phyloP scores from a whole-genome alignment of 2,113 vertebrate genomes.

The Thalassarche chlororhynchos region DNA sequence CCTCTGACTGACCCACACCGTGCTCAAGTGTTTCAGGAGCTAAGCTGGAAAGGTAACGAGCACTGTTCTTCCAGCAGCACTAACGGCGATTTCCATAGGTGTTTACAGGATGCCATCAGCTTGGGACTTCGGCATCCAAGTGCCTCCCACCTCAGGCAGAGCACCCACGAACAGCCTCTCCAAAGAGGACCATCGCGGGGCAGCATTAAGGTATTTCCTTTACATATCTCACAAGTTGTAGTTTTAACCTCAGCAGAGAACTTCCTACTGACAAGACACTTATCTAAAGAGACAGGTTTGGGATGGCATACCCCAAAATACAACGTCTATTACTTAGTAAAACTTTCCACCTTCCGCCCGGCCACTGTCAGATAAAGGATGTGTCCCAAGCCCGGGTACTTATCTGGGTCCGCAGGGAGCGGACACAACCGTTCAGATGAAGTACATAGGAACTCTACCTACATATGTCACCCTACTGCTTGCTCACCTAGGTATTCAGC shows the following conservation, averaged over 20 bases:
- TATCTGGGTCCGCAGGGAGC: background rate
- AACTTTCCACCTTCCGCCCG: background rate
- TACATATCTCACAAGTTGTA: fast-evolving
- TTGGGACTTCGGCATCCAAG: background rate
- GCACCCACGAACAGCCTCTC: background rate
- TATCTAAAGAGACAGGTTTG: background rate
- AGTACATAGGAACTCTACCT: background rate
- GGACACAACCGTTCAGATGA: background rate
- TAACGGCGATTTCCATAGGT: fast-evolving
- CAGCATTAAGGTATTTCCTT: background rate
- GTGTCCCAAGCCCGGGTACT: background rate
- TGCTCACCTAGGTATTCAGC: background rate
- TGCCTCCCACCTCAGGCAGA: background rate
- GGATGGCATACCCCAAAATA: background rate
- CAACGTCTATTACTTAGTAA: background rate
- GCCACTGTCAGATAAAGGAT: background rate
- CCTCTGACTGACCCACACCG: background rate
- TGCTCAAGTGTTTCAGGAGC: background rate
- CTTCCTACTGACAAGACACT: background rate
- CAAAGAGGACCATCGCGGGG: background rate
- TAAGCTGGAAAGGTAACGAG: background rate
- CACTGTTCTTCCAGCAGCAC: background rate
- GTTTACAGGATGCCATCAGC: background rate
- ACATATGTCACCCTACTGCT: background rate
- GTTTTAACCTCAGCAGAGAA: background rate